Conservation (phyloP, 2,113 vertebrate species). For the Elgaria multicarinata region DNA sequence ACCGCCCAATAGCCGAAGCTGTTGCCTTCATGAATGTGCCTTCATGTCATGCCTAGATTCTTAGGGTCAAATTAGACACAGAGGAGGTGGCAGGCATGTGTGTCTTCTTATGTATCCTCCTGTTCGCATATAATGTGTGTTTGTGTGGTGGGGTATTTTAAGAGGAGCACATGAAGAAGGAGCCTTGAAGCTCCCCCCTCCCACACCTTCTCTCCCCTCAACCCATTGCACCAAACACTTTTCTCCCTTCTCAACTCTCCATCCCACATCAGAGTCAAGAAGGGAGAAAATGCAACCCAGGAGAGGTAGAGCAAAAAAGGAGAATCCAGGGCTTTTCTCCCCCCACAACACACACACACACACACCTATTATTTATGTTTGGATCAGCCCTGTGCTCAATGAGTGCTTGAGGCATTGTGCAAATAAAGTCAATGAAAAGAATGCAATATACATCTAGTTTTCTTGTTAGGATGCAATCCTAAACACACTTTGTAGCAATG, state of each 20-base stretch:
- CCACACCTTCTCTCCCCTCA: not conserved
- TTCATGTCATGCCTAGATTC: not conserved
- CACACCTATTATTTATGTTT: not conserved
- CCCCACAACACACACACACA: too few species aligned
- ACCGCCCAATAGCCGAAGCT: too few species aligned
- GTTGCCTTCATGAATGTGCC: too few species aligned
- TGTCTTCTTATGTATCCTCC: not conserved
- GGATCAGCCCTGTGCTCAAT: too few species aligned
- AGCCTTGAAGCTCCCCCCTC: not conserved
- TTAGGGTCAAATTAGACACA: not conserved
- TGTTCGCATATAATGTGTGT: not conserved
- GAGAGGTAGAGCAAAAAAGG: too few species aligned
- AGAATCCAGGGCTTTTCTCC: not conserved
- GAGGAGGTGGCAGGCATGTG: not conserved
- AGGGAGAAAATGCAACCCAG: not conserved
- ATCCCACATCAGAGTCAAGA: not conserved
- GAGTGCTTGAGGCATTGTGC: too few species aligned
- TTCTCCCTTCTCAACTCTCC: not conserved
- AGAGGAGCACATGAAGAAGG: not conserved
- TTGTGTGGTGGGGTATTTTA: not conserved
- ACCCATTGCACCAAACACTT: not conserved
- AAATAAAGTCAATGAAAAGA: too few species aligned
- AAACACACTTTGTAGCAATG: not conserved
- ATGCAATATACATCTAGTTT: not conserved
- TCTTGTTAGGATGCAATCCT: not conserved